Evolutionary conservation across 2,888 invertebrate species (phyloP).

Genomic region (Orthosia gracilis): DNA sequence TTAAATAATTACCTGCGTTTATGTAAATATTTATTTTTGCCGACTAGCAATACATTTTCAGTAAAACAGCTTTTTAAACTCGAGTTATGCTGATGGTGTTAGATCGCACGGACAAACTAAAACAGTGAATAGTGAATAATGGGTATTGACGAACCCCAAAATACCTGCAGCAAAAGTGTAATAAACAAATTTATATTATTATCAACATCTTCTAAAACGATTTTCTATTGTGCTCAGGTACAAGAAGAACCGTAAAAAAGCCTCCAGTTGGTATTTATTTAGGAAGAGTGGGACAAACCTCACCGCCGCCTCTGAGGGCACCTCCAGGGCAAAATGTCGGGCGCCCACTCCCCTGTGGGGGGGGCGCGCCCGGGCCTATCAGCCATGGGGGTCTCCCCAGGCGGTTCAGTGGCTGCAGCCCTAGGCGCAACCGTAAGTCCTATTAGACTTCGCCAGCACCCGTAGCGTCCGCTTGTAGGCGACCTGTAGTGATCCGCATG

Average conservation of each 20-base stretch:
- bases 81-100: neutral
- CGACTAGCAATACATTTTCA: conserved; percentile 51
- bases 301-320: conserved; percentile 2
- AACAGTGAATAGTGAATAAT: neutral
- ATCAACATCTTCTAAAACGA: neutral
- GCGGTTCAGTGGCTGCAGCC: neutral
- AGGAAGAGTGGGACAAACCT: conserved; percentile 25
- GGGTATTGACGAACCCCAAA: neutral
- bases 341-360: conserved; percentile 71
- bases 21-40: no score
- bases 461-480: conserved; percentile 18
- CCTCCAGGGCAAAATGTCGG: conserved; percentile 33
- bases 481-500: conserved; percentile 1
- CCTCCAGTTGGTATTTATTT: conserved; percentile 29
- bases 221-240: conserved; percentile 69
- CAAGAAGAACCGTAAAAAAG: conserved; percentile 56
- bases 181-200: neutral
- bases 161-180: neutral
- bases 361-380: conserved; percentile 58
- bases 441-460: conserved; percentile 11
- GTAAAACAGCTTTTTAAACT: neutral
- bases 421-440: conserved; percentile 46
- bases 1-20: no score
- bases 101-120: neutral
- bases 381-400: conserved; percentile 9